These are phyloP conservation scores for Atractosteus spatula DNA, from an alignment of 2,113 vertebrate species.

Conservation along the genomic window DNA sequence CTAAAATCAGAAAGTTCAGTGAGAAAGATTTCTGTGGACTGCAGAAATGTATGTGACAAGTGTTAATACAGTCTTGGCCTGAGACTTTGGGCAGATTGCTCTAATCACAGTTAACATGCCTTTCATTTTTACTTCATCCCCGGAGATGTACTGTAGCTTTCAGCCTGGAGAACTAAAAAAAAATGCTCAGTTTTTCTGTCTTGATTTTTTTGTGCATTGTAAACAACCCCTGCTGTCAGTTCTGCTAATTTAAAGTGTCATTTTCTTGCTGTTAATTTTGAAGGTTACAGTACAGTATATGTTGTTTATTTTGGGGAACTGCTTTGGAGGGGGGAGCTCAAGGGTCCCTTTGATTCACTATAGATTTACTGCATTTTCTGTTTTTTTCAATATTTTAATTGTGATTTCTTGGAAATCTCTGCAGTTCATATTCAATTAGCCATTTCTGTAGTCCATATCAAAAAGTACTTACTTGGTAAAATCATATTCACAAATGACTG, in stretches of 20 bases:
- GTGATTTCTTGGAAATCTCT: too few relatives aligned
- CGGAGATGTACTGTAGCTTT: conserved; percentile 15
- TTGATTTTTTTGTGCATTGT: not conserved
- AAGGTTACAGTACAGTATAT: not conserved
- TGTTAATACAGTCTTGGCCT: conserved; percentile 7
- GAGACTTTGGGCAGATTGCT: conserved; percentile 21
- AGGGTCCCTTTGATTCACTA: too few relatives aligned
- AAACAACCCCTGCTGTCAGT: not conserved
- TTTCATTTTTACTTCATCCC: conserved; percentile 20
- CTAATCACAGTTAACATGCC: conserved; percentile 25
- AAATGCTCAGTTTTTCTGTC: too few relatives aligned
- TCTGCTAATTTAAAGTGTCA: not conserved
- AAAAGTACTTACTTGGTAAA: too few relatives aligned
- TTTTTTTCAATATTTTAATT: too few relatives aligned
- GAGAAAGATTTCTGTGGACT: not conserved
- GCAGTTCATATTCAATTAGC: too few relatives aligned
- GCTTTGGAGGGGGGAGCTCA: too few relatives aligned
- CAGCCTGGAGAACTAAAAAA: too few relatives aligned
- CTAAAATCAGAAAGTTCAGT: conserved; percentile 9
- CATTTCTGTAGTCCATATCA: too few relatives aligned
- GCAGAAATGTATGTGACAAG: conserved; percentile 3
- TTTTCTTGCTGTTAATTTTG: not conserved
- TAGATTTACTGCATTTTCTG: too few relatives aligned
- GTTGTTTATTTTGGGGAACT: too few relatives aligned
- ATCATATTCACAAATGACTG: too few relatives aligned